These are phyloP conservation scores for Pygocentrus nattereri DNA, from an alignment of 2,797 vertebrate species.

Conservation along the genomic window DNA sequence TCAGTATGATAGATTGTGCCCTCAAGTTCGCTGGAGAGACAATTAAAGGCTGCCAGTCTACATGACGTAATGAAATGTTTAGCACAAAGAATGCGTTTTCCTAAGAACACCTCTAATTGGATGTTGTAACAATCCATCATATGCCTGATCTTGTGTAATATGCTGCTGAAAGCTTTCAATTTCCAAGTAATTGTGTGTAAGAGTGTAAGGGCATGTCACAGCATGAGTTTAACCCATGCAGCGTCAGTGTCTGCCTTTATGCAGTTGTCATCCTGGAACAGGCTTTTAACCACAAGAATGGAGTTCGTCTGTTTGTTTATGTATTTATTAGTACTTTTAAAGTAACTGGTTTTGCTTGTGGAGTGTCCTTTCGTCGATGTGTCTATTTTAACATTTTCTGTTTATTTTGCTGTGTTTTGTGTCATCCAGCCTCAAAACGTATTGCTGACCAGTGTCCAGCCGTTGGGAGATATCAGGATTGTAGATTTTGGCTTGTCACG, in stretches of 20 bases:
- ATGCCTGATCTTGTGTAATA: background rate
- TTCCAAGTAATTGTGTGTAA: slow-evolving; percentile 3
- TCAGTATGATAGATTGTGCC: background rate
- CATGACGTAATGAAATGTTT: background rate
- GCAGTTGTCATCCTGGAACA: background rate
- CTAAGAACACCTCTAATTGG: slow-evolving; percentile 3
- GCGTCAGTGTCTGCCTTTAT: background rate
- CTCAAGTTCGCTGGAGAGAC: background rate
- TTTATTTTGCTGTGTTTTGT: slow-evolving; percentile 56
- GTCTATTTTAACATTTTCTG: background rate
- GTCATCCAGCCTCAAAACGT: slow-evolving; percentile 84
- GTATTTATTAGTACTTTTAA: too few species aligned
- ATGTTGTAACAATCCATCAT: background rate
- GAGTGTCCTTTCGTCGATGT: background rate
- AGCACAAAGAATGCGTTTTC: background rate
- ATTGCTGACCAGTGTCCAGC: slow-evolving; percentile 81
- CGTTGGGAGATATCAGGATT: slow-evolving; percentile 86
- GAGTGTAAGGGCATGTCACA: background rate
- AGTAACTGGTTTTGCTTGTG: background rate
- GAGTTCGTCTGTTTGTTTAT: background rate
- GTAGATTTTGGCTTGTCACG: slow-evolving; percentile 88
- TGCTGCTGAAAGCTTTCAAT: slow-evolving; percentile 3
- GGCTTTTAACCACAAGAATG: background rate
- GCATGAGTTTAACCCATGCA: background rate
- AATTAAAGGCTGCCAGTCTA: background rate